Base-by-base conservation (phyloP, 92 coral and sea anemone genomes). In the Pocillopora meandrina region DNA sequence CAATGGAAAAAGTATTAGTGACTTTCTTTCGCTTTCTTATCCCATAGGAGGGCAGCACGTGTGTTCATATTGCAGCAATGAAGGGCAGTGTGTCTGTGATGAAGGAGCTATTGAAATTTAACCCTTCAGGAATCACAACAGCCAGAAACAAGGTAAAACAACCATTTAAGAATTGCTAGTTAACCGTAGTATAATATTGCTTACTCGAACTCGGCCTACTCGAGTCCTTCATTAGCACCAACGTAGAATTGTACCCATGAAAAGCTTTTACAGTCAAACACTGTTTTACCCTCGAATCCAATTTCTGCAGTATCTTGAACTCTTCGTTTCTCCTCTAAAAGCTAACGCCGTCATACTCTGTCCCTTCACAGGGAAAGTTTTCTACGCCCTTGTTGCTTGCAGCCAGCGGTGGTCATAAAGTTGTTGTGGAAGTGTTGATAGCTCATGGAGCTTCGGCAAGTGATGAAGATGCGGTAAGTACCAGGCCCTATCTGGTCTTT, bases 371-470 rank as follows among this genome's bases (percentile, higher is more conserved):
- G 99, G 93, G 90, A 18, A 95, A 92, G 80, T 91, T 94, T 78
- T 94, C 99, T 21, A 94, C 99, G 83, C 99, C 99, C 78, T 74
- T 96, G 78, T 88, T 94, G 71, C 96, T 96, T n/a, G 99, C 99
- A 71, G 97, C 99, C 82, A 87, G 98, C 87, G 99, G 99, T 56
- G 99, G 99, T 10, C 99, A 96, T 90, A 89, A 95, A 80, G 98
- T 87, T 59, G 99, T 96, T 17, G 99, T 96, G 19, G 97, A 94
- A 82, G 99, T 96, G 68, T 82, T 96, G 86, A 86, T 96, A 19
- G 87, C 88, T 8, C 90, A 91, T 79, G 99, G 99, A 14, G 99
- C 99, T 33, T 89, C 92, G 42, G 93, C 94, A 34, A 96, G 98
- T 77, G 97, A 92, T 73, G 95, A 92, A 88, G 99, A 96, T 74